Conservation (phyloP, 2,888 invertebrate genomes). For the Halocaridina rubra region DNA sequence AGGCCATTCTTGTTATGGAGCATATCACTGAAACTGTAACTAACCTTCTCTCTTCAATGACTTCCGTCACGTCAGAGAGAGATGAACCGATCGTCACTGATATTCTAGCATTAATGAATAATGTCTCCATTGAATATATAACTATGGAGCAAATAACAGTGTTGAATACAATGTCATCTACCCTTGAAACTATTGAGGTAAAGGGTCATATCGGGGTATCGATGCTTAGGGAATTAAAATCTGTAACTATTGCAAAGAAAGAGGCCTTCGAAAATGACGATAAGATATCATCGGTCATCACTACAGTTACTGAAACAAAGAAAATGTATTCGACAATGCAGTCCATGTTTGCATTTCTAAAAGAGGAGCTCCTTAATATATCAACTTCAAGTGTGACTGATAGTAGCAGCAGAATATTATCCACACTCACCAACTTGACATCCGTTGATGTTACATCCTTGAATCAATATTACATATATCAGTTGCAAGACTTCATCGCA, state of each 20-base stretch:
- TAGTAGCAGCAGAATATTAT: too few relatives aligned
- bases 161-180: not conserved
- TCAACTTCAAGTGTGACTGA: too few relatives aligned
- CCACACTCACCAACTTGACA: too few relatives aligned
- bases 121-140: not conserved
- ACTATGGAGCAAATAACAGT: not conserved
- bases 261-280: not conserved
- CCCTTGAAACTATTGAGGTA: not conserved
- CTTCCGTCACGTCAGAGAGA: too few relatives aligned
- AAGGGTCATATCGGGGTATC: not conserved
- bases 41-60: too few relatives aligned
- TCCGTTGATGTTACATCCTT: not conserved
- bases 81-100: not conserved
- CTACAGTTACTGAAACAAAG: not conserved
- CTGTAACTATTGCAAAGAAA: not conserved
- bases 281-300: not conserved
- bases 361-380: not conserved
- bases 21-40: too few relatives aligned
- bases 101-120: not conserved
- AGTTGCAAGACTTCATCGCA: not conserved
- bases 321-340: not conserved
- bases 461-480: not conserved
- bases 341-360: not conserved
- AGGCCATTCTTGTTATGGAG: too few relatives aligned
- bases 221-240: not conserved